Conservation (phyloP, 92 coral and sea anemone species). For the Heliopora coerulea region DNA sequence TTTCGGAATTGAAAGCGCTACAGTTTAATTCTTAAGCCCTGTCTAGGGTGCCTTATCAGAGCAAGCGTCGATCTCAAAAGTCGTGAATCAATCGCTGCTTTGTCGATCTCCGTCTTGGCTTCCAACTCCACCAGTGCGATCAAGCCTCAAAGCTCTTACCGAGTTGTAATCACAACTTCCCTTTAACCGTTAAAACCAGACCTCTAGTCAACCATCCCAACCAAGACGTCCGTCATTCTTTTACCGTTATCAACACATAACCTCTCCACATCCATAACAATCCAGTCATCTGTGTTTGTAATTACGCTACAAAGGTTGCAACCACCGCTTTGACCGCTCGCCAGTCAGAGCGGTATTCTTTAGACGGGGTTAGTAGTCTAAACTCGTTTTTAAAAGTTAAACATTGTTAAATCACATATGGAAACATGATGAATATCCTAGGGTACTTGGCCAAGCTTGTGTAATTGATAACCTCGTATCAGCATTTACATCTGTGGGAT, state of each 20-base stretch:
- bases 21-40: too few relatives aligned
- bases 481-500: background rate
- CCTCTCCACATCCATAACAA: background rate
- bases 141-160: background rate
- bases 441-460: background rate
- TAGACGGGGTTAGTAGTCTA: background rate
- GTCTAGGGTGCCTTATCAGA: too few relatives aligned
- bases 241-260: background rate
- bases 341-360: background rate
- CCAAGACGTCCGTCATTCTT: background rate
- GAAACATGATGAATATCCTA: background rate
- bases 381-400: background rate
- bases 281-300: background rate
- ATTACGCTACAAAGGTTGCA: background rate
- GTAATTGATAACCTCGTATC: background rate
- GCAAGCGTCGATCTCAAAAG: too few relatives aligned
- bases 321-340: background rate
- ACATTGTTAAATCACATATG: too few relatives aligned
- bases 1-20: too few relatives aligned
- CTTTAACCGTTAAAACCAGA: background rate
- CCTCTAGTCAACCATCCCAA: background rate
- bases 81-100: too few relatives aligned
- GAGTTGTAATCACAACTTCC: background rate
- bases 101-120: too few relatives aligned
- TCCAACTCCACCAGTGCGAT: too few relatives aligned